These are phyloP conservation scores for Lithodes maja DNA, from an alignment of 2,888 invertebrate genomes.

Conservation along the genomic window DNA sequence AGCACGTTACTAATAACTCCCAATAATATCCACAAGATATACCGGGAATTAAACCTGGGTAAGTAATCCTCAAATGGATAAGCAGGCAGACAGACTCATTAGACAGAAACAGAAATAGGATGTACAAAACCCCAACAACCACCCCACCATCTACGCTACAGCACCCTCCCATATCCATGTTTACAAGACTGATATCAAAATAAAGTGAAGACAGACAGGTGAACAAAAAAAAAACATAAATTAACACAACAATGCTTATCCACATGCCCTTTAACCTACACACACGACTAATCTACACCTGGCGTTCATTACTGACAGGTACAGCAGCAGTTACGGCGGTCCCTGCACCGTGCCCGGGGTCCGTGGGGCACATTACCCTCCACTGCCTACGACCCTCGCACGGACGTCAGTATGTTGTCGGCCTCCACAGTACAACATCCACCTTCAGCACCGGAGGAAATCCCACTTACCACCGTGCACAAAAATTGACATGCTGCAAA, in stretches of 20 bases:
- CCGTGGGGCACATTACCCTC: neutral
- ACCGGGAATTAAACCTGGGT: no score
- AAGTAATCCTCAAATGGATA: no score
- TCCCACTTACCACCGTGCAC: neutral
- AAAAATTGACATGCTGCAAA: no score
- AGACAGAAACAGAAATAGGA: no score
- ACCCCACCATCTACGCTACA: no score
- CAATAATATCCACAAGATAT: no score
- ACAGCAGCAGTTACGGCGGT: slow-evolving; percentile 33
- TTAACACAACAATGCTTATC: neutral
- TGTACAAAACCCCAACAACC: no score
- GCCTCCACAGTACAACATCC: slow-evolving; percentile 3
- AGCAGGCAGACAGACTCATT: no score
- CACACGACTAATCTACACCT: neutral
- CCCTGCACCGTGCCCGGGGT: neutral
- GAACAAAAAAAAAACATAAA: neutral
- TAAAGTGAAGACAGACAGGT: no score
- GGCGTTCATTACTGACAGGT: slow-evolving; percentile 8
- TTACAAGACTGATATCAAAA: no score
- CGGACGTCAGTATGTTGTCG: slow-evolving; percentile 28
- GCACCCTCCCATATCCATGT: no score
- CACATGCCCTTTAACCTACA: neutral
- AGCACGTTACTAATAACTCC: no score
- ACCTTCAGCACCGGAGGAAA: neutral
- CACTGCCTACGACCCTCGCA: slow-evolving; percentile 29